Percentiles rank a stretch among this genome's conserved stretches.
These are phyloP conservation scores for Anguilla japonica DNA, from an alignment of 2,113 vertebrate genomes.

Conservation along the genomic window DNA sequence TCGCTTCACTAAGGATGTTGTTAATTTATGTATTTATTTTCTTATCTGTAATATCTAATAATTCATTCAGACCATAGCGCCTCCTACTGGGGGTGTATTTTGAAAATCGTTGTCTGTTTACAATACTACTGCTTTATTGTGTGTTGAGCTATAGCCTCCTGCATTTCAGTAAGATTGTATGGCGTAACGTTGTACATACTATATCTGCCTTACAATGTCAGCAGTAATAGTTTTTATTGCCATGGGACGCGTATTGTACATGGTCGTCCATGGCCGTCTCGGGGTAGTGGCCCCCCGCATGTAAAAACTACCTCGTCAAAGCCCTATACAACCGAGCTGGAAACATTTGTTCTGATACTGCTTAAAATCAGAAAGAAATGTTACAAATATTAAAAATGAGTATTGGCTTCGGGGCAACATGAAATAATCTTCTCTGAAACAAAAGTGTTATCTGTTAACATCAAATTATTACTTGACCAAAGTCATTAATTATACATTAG, in stretches of 20 bases:
- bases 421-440: conserved; percentile 55
- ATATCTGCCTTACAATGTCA: too few relatives aligned
- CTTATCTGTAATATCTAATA: background rate
- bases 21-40: background rate
- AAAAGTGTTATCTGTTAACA: conserved; percentile 97
- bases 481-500: conserved; percentile 93
- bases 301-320: too few relatives aligned
- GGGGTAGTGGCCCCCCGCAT: too few relatives aligned
- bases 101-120: background rate
- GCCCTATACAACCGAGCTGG: background rate
- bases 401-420: conserved; percentile 42
- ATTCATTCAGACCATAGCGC: background rate
- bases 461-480: conserved; percentile 91
- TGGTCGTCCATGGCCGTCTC: too few relatives aligned
- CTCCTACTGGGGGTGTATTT: conserved; percentile 18
- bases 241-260: too few relatives aligned
- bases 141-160: too few relatives aligned
- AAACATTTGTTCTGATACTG: conserved; percentile 26
- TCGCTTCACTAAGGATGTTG: background rate
- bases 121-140: background rate
- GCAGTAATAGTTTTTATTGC: too few relatives aligned
- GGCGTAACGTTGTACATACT: too few relatives aligned
- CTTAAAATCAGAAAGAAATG: background rate
- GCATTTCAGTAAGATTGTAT: too few relatives aligned
- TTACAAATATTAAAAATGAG: background rate